Base-by-base conservation (phyloP, 2,888 invertebrate genomes). In the Scaptomyza caliginosa region DNA sequence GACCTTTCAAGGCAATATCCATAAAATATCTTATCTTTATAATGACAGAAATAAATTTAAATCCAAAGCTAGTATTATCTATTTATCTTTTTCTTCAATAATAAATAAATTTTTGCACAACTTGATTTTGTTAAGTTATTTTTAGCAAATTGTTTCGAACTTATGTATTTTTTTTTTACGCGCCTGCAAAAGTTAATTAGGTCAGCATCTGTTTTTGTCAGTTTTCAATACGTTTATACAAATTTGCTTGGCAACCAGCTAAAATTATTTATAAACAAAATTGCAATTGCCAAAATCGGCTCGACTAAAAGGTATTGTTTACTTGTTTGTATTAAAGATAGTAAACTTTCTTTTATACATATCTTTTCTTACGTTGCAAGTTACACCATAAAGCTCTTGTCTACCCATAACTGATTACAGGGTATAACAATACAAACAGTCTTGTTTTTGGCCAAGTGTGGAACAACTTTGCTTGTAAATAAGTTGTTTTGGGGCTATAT, bases 171-270 rank as follows among this genome's bases (percentile, higher is more conserved):
- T 48, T 24, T 34, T 32, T 42, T 60, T 21, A 46, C 36, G 36
- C n/a, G n/a, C 66, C 24, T n/a, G 67, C 71, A 58, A 50, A 79
- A 74, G 85, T 77, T 84, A 83, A 88, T 88, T 83, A 66, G 88
- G 83, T 88, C 83, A 83, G 66, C 87, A 85, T 85, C 86, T 88
- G 83, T 69, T 88, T 83, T 87, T 77, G 86, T 82, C 88, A 88
- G 66, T 87, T 88, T 72, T 64, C 59, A 54, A 68, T 80, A 83
- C 65, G n/a, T 68, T 49, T 48, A 39, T 46, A 48, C 36, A 24
- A 40, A 5, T 23, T 43, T 52, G 81, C 87, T 52, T 79, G 88
- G 59, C 86, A 87, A 78, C 74, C 52, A 39, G 43, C 38, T 16
- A 16, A 23, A 74, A 17, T 42, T 43, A 38, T 23, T 17, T 17